Conservation (phyloP, 2,113 vertebrate species). For the Ictalurus furcatus region DNA sequence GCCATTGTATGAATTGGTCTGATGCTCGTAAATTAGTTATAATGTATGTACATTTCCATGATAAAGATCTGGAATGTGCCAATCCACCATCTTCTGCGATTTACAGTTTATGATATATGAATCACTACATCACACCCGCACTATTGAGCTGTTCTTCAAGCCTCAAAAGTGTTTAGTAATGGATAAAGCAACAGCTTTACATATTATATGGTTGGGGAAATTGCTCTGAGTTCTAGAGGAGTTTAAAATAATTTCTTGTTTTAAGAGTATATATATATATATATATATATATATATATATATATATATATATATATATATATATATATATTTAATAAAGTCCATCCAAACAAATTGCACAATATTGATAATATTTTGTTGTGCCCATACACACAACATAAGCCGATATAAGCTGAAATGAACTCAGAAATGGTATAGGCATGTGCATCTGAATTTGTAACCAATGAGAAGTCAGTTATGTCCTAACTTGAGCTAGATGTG, state of each 20-base stretch:
- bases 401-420: neutral
- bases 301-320: too few species aligned
- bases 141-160: neutral
- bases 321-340: neutral
- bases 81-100: neutral
- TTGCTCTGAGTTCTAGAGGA: neutral
- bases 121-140: neutral
- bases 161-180: conserved; percentile 9
- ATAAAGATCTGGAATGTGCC: conserved; percentile 5
- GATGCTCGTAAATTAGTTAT: conserved; percentile 14
- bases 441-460: neutral
- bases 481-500: neutral
- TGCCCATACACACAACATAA: neutral
- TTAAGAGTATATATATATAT: neutral
- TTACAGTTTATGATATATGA: neutral
- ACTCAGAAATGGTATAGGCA: neutral
- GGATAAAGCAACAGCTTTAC: neutral
- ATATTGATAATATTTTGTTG: neutral
- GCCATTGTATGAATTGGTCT: conserved; percentile 5
- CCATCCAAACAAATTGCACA: neutral
- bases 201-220: neutral
- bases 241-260: neutral
- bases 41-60: conserved; percentile 4
- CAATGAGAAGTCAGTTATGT: neutral
- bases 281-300: too few species aligned